Evolutionary conservation across 2,113 vertebrate species (phyloP).

Genomic region (Narcine bancroftii): DNA sequence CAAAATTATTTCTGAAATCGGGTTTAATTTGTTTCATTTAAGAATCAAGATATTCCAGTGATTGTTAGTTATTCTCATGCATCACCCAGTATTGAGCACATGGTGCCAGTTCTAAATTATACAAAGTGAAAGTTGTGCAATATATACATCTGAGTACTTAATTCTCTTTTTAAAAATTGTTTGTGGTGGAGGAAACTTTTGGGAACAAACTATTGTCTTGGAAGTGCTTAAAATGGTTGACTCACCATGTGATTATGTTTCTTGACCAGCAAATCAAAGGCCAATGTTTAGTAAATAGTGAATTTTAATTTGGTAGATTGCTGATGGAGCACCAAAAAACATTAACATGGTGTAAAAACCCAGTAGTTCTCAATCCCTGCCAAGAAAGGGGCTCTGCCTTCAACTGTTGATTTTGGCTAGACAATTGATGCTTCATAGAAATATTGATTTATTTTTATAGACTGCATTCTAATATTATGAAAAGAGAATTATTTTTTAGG

Average conservation of each 20-base stretch:
- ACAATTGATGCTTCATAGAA: not conserved
- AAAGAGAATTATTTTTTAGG: not conserved
- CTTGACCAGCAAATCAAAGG: not conserved
- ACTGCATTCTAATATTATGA: not conserved
- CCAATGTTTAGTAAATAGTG: not conserved
- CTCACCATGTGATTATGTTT: not conserved
- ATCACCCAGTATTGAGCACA: not conserved
- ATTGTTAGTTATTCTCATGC: not conserved
- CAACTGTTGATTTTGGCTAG: not conserved
- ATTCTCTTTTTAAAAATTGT: not conserved
- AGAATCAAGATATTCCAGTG: not conserved
- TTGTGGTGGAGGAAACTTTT: not conserved
- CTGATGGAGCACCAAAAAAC: not conserved
- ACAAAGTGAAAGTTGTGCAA: not conserved
- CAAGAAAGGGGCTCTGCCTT: no score
- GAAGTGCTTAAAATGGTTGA: not conserved
- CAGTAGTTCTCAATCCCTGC: not conserved
- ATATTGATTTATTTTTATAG: not conserved
- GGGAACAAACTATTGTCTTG: not conserved
- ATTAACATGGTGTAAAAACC: not conserved
- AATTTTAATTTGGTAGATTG: not conserved
- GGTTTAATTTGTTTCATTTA: not conserved
- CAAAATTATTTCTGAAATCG: not conserved
- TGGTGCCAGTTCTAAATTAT: not conserved
- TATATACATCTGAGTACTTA: not conserved